Conservation (phyloP, 2,797 vertebrate genomes). For the Microctenopoma steveboyesi region DNA sequence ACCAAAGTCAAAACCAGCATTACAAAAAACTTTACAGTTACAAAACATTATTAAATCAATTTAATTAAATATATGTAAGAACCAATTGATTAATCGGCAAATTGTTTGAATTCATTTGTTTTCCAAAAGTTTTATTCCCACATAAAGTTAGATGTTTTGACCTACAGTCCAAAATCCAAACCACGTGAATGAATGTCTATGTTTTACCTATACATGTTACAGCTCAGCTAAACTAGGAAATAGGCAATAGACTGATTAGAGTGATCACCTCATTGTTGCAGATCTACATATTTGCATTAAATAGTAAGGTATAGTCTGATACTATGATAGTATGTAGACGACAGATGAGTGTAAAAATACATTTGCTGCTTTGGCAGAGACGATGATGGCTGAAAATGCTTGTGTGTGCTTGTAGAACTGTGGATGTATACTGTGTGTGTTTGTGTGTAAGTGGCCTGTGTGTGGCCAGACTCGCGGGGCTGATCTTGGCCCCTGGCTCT, state of each 20-base stretch:
- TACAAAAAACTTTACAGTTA: not conserved
- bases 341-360: conserved; percentile 21
- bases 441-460: conserved; percentile 77
- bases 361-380: conserved; percentile 44
- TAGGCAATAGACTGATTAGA: not conserved
- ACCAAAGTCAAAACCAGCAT: too few relatives aligned
- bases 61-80: not conserved
- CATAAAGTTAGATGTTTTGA: too few relatives aligned
- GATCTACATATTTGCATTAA: not conserved
- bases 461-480: conserved; percentile 79
- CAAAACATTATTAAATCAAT: not conserved
- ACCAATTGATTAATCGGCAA: too few relatives aligned
- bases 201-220: not conserved
- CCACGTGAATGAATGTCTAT: not conserved
- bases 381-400: conserved; percentile 56
- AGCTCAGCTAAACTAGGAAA: not conserved
- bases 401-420: conserved; percentile 61
- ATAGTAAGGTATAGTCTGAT: not conserved
- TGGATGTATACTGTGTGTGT: conserved; percentile 63
- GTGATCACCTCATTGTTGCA: not conserved
- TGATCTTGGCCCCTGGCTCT: conserved; percentile 79
- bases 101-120: too few relatives aligned
- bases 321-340: not conserved
- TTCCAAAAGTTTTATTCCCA: too few relatives aligned
- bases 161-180: too few relatives aligned